Conservation (phyloP, 2,888 invertebrate genomes). For the Aricia artaxerxes region DNA sequence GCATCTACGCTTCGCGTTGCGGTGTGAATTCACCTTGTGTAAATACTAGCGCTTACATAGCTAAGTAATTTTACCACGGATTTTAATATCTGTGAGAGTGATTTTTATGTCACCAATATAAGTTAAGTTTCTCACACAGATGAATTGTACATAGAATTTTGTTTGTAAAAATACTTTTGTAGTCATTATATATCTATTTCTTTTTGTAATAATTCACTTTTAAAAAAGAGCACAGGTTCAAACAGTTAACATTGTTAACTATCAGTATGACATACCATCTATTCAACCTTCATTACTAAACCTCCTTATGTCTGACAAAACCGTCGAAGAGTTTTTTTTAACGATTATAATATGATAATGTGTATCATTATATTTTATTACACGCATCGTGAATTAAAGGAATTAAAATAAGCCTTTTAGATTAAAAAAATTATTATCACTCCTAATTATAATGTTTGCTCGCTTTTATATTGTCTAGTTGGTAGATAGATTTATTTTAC, state of each 20-base stretch:
- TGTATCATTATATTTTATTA: slow-evolving; percentile 22
- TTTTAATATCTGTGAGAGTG: too few relatives aligned
- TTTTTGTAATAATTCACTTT: neutral
- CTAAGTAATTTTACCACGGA: too few relatives aligned
- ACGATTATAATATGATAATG: slow-evolving; percentile 6
- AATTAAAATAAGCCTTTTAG: slow-evolving; percentile 8
- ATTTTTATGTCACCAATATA: too few relatives aligned
- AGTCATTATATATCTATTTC: neutral
- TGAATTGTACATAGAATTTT: too few relatives aligned
- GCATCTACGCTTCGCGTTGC: too few relatives aligned
- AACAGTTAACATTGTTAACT: neutral
- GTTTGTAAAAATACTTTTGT: neutral
- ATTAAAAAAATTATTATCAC: neutral
- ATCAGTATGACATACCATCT: neutral
- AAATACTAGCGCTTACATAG: too few relatives aligned
- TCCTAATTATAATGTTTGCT: neutral
- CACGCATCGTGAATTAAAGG: slow-evolving; percentile 8
- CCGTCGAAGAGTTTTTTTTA: neutral
- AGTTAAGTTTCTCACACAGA: too few relatives aligned
- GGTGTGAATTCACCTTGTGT: too few relatives aligned
- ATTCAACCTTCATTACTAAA: neutral
- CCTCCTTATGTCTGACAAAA: neutral
- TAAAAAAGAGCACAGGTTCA: neutral
- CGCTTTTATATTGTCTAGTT: neutral
- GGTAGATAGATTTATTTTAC: neutral